Conservation (phyloP, 1,140 invertebrate genomes). For the Leucophenga varia region DNA sequence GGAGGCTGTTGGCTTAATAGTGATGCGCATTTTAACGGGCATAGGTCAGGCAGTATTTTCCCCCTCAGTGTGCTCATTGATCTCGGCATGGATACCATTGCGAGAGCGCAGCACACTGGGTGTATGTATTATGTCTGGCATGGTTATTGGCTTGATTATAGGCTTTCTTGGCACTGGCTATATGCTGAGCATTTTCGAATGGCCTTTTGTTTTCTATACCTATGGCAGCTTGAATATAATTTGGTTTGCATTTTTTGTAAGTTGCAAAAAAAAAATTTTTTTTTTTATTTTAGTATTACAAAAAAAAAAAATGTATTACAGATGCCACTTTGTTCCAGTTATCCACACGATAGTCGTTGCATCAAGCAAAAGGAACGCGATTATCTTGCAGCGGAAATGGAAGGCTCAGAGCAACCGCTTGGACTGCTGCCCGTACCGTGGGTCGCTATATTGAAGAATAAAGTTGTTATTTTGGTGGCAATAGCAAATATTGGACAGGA, state of each 20-base stretch:
- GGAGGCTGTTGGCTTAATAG: slow-evolving; percentile 63
- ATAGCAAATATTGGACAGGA: slow-evolving; percentile 70
- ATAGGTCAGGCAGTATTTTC: slow-evolving; percentile 72
- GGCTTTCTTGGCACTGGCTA: slow-evolving; percentile 69
- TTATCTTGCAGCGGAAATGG: slow-evolving; percentile 60
- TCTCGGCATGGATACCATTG: slow-evolving; percentile 66
- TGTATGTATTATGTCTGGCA: slow-evolving; percentile 69
- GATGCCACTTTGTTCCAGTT: slow-evolving; percentile 61
- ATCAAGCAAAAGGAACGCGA: slow-evolving; percentile 69
- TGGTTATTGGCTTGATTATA: slow-evolving; percentile 69
- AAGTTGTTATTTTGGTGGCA: slow-evolving; percentile 62
- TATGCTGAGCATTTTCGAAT: slow-evolving; percentile 65
- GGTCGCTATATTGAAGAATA: slow-evolving; percentile 63
- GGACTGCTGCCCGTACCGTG: slow-evolving; percentile 57
- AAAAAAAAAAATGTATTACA: too few species aligned
- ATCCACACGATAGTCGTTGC: slow-evolving; percentile 67
- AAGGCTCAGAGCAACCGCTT: slow-evolving; percentile 27
- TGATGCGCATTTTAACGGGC: slow-evolving; percentile 65
- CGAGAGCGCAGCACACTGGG: slow-evolving; percentile 69
- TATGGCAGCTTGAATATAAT: slow-evolving; percentile 70
- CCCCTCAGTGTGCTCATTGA: slow-evolving; percentile 68
- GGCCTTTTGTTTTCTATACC: slow-evolving; percentile 75
- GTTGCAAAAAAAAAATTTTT: too few species aligned
- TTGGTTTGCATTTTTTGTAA: slow-evolving; percentile 71
- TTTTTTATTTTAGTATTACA: not conserved